Conservation (phyloP, 2,113 vertebrate species). For the Heterotis niloticus region DNA sequence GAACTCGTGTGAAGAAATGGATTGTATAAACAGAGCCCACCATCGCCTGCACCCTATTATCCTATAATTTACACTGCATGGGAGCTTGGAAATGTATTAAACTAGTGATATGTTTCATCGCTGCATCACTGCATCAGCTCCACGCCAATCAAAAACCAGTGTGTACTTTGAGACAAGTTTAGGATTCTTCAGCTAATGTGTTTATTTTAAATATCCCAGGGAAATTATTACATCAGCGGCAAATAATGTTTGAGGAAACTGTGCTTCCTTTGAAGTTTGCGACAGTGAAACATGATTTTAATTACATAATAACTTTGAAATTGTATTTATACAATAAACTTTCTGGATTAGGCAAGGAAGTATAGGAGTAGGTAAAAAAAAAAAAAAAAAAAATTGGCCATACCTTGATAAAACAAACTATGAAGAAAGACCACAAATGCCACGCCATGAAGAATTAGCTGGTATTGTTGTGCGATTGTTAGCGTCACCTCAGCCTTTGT, state of each 20-base stretch:
- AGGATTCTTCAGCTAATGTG: slow-evolving; percentile 90
- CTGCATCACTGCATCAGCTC: slow-evolving; percentile 66
- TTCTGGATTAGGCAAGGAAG: slow-evolving; percentile 77
- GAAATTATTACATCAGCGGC: slow-evolving; percentile 89
- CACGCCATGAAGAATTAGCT: slow-evolving; percentile 54
- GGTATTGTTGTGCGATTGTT: slow-evolving; percentile 40
- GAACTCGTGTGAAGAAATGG: slow-evolving; percentile 94
- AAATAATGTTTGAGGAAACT: slow-evolving; percentile 72
- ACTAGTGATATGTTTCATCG: slow-evolving; percentile 74
- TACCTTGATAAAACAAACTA: slow-evolving; percentile 75
- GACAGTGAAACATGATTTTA: slow-evolving; percentile 80
- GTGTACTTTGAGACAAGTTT: slow-evolving; percentile 83
- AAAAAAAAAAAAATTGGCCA: slow-evolving; percentile 63
- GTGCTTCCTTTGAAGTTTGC: slow-evolving; percentile 72
- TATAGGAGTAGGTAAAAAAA: slow-evolving; percentile 65
- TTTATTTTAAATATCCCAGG: slow-evolving; percentile 94
- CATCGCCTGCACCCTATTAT: slow-evolving; percentile 94
- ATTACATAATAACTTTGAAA: slow-evolving; percentile 90
- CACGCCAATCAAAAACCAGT: slow-evolving; percentile 80
- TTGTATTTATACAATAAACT: slow-evolving; percentile 86
- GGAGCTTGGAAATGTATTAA: slow-evolving; percentile 82
- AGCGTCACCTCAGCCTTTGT: slow-evolving; percentile 28
- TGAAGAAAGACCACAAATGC: slow-evolving; percentile 51
- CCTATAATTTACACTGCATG: slow-evolving; percentile 95
- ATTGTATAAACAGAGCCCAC: slow-evolving; percentile 95